Evolutionary conservation across 2,797 vertebrate genomes (phyloP).

Genomic region (Diplodus puntazzo): DNA sequence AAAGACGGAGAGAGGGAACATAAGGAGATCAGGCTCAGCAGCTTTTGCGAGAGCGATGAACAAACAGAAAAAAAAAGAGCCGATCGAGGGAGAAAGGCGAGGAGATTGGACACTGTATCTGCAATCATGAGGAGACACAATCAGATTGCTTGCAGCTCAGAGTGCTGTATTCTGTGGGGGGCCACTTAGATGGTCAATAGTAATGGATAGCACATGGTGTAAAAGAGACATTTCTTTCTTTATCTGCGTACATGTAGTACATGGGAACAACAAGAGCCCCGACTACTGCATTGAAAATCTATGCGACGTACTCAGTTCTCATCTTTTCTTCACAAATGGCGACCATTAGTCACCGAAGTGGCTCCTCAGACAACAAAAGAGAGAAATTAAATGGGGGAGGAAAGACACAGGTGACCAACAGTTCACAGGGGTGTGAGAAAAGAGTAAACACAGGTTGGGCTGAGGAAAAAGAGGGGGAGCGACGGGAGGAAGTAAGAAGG

Average conservation of each 20-base stretch:
- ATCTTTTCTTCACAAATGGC: slow-evolving; percentile 60
- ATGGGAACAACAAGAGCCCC: slow-evolving; percentile 58
- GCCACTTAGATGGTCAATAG: slow-evolving; percentile 76
- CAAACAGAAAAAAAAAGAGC: slow-evolving; percentile 3
- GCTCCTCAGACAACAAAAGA: slow-evolving; percentile 54
- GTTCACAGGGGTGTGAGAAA: slow-evolving; percentile 48
- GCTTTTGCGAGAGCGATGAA: slow-evolving; percentile 34
- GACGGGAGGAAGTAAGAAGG: slow-evolving; percentile 63
- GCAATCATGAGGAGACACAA: slow-evolving; percentile 53
- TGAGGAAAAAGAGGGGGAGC: slow-evolving; percentile 15
- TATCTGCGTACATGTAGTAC: slow-evolving; percentile 62
- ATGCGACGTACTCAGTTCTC: slow-evolving; percentile 39
- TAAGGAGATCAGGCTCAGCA: slow-evolving; percentile 9
- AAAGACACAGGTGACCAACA: slow-evolving; percentile 57
- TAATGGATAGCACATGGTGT: slow-evolving; percentile 66
- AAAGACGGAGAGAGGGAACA: slow-evolving; percentile 3
- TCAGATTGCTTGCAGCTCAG: slow-evolving; percentile 50
- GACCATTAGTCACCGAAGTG: slow-evolving; percentile 58
- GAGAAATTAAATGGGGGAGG: slow-evolving; percentile 43
- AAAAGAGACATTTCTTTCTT: slow-evolving; percentile 54
- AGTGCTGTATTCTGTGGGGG: slow-evolving; percentile 65
- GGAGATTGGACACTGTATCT: slow-evolving; percentile 41
- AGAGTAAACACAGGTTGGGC: slow-evolving; percentile 42
- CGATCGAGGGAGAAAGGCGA: slow-evolving; percentile 46
- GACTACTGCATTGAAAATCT: slow-evolving; percentile 61